Evolutionary conservation across 2,113 vertebrate genomes (phyloP).

Genomic region (Paramormyrops kingsleyae): DNA sequence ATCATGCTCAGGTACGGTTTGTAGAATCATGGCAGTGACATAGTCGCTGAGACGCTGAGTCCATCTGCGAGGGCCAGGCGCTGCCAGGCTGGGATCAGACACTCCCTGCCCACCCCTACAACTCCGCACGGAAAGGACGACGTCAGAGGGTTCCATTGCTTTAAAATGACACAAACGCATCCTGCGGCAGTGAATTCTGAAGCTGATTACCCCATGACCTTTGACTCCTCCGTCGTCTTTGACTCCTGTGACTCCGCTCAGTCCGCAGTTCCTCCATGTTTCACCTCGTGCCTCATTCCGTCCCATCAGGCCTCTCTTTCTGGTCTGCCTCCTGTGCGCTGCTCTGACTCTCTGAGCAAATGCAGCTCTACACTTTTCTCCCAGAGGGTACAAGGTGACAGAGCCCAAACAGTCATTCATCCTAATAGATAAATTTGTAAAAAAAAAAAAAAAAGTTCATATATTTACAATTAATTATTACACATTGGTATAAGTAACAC

Average conservation of each 20-base stretch:
- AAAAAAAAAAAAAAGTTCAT: background rate
- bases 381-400: background rate
- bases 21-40: background rate
- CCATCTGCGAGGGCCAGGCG: background rate
- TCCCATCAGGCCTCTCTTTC: background rate
- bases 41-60: background rate
- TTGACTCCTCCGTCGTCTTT: background rate
- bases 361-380: background rate
- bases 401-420: background rate
- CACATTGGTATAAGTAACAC: background rate
- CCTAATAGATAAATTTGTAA: background rate
- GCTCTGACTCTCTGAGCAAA: background rate
- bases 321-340: background rate
- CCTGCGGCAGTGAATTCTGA: background rate
- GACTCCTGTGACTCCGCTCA: background rate
- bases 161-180: background rate
- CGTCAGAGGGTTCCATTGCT: background rate
- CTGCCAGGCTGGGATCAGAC: background rate
- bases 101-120: background rate
- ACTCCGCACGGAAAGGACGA: background rate
- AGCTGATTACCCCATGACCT: background rate
- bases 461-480: background rate
- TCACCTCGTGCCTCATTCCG: background rate
- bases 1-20: background rate
- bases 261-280: background rate